Evolutionary conservation across 1,140 invertebrate species (phyloP), one percentile per base, ranked within the genome.

Genomic region (Ips typographus): DNA sequence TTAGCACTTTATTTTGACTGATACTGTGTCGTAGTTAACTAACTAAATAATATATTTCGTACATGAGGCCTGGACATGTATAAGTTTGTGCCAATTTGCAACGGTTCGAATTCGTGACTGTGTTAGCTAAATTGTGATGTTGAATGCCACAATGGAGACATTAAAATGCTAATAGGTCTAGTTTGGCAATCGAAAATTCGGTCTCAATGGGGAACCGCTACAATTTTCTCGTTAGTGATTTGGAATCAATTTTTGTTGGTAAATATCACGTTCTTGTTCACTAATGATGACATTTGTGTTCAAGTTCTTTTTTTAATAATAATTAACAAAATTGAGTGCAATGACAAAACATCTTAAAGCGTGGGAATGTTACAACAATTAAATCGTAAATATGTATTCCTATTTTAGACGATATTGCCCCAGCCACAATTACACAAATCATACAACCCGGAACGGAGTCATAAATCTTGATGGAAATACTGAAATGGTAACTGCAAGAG

Each of bases 151-250:
- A 72, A 72, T 72, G 68, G 68, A 72, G 68, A 72, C 68, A 70
- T 72, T 72, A 72, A 72, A 72, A 70, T 70, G 68, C 66, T 70
- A 72, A 72, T 72, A 72, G 69, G 62, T 72, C 71, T 69, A 72
- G 68, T 72, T 72, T 70, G 71, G 68, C 71, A 72, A 72, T 72
- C 68, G 59, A 57, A 55, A 38, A 52, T 56, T 57, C 40, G 37
- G 53, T 36, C 53, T 6, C n/a, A 56, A 56, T 56, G 53, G 53
- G 38, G 39, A 36, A 53, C 5, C 7, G 40, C 8, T 3, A 22
- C 5, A 40, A 40, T 51, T 64, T 53, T 56, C 44, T 6, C 22
- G 44, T 49, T 49, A 49, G 44, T 49, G 7, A 1, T 49, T 49
- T 49, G 7, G 22, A 6, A 49, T 22, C 22, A 49, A 49, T 49